These are phyloP conservation scores for Nemotelus nigrinus DNA, from an alignment of 2,888 invertebrate species.

Conservation along the genomic window DNA sequence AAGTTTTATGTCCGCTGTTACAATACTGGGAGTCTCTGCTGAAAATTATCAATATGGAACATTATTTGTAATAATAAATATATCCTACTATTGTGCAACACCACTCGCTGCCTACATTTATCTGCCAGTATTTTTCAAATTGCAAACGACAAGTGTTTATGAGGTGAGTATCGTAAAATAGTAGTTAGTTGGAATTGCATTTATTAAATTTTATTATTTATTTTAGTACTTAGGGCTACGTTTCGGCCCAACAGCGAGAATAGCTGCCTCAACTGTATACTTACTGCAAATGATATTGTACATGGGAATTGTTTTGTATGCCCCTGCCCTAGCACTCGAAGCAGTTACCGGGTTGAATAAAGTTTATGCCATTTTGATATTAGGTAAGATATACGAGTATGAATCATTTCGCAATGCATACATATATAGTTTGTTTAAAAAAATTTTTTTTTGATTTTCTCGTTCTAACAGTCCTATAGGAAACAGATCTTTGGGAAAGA, in stretches of 20 bases:
- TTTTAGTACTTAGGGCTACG: constrained; percentile 84
- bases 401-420: too few relatives aligned
- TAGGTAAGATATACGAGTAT: constrained; percentile 64
- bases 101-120: constrained; percentile 81
- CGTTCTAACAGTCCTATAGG: too few relatives aligned
- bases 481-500: too few relatives aligned
- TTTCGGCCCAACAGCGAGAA: constrained; percentile 80
- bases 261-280: constrained; percentile 84
- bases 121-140: constrained; percentile 85
- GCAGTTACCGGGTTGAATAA: constrained; percentile 84
- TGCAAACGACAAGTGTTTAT: constrained; percentile 87
- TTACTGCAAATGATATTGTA: constrained; percentile 90
- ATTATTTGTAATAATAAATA: constrained; percentile 80
- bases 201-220: neutral
- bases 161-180: constrained; percentile 68
- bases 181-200: neutral
- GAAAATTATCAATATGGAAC: constrained; percentile 88
- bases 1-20: constrained; percentile 93
- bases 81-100: constrained; percentile 80
- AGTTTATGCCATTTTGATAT: constrained; percentile 76
- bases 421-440: too few relatives aligned
- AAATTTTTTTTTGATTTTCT: too few relatives aligned
- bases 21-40: constrained; percentile 86
- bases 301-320: constrained; percentile 92
- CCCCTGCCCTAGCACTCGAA: constrained; percentile 90